Evolutionary conservation across 2,888 invertebrate genomes (phyloP), one percentile per base, ranked within the genome.

Genomic region (Amiota communis): DNA sequence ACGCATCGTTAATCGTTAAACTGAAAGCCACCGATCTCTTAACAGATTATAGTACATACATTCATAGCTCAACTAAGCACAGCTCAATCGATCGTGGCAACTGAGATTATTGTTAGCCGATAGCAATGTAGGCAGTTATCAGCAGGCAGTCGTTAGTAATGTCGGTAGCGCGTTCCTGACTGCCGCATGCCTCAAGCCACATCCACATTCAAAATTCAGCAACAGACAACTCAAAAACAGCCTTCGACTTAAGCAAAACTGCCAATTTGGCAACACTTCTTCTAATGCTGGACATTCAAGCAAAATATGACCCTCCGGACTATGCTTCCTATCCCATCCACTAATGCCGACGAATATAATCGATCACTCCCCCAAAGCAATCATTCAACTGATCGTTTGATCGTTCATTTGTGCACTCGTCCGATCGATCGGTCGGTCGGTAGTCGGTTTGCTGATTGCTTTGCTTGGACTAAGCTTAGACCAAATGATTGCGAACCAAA

Each of bases 121-220:
- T 65, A 65, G 65, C 65, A 48, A 20, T 65, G 63, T 51, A n/a
- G n/a, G 49, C 48, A 65, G 65, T 49, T 65, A 65, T 48, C 46
- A 65, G 48, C 49, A 59, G 59, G 15, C 49, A 13, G 57, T 57
- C 56, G 8, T 56, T 2, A n/a, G 8, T 56, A 56, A 15, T 61
- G 64, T 13, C 8, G n/a, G 64, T 8, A 23, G 64, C 10, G 36
- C 15, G 48, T 63, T 63, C 1, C 20, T 65, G 47, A n/a, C 65
- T 48, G 48, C 65, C 47, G 65, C 65, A 49, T 49, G 65, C 65
- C 65, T 59, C 20, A 11, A 59, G 59, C 59, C 15, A 51, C 12
- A 36, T 36, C 36, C 8, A 36, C 12, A 51, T 15, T 59, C 15
- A 59, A 59, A 59, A 59, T 59, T 9, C 59, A 59, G 20, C 17